A percentile compares a stretch with the other conserved stretches of the same genome.
These are phyloP conservation scores for Hapalemur alaotrensis DNA, from an alignment of 2,797 vertebrate genomes.

Conservation along the genomic window DNA sequence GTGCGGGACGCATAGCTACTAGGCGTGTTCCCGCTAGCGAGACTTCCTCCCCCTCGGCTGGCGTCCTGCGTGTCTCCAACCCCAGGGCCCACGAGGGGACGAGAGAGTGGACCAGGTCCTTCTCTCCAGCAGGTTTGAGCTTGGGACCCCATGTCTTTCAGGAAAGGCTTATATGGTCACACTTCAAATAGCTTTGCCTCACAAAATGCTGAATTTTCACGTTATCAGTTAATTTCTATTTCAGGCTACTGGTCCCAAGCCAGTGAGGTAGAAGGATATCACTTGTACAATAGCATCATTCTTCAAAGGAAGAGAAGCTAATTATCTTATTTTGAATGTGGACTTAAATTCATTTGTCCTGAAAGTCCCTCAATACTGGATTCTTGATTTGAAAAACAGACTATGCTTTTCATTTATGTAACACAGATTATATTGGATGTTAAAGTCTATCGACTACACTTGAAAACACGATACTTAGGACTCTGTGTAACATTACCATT, in stretches of 20 bases:
- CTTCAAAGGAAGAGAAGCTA: not conserved
- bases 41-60: no score
- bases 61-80: no score
- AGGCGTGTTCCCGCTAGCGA: accelerated
- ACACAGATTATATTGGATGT: not conserved
- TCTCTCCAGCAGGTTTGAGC: not conserved
- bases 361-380: no score
- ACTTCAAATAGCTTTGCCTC: not conserved
- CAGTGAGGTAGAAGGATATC: not conserved
- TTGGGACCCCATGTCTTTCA: not conserved
- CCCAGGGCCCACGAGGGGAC: no score
- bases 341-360: not conserved
- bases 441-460: not conserved
- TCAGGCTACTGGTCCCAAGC: not conserved
- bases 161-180: not conserved
- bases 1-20: no score
- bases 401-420: not conserved
- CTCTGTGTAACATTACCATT: not conserved
- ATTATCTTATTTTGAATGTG: not conserved
- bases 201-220: not conserved
- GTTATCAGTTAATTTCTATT: not conserved
- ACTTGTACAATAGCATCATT: not conserved
- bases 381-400: not conserved
- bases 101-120: no score
- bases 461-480: not conserved